Conservation (phyloP, 2,888 invertebrate genomes). For the Petrolisthes cinctipes region DNA sequence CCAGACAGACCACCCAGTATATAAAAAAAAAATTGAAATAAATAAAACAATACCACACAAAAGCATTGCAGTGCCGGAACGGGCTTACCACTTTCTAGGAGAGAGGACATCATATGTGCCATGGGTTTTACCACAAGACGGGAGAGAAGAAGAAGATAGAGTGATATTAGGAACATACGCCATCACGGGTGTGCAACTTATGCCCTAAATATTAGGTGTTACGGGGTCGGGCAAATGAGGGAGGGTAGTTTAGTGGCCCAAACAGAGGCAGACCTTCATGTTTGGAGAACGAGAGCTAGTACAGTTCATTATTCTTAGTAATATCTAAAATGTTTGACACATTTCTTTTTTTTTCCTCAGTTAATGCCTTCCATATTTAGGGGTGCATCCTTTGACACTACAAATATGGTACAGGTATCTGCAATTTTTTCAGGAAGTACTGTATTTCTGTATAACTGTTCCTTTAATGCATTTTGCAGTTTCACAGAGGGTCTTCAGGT, state of each 20-base stretch:
- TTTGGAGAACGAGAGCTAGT: background rate
- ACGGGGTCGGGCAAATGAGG: conserved; percentile 42
- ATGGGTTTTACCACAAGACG: conserved; percentile 62
- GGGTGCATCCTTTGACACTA: no score
- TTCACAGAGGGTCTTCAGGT: no score
- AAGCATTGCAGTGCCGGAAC: conserved; percentile 65
- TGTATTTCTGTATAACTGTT: no score
- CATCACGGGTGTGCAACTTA: conserved; percentile 58
- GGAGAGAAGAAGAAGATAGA: conserved; percentile 59
- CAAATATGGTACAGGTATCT: no score
- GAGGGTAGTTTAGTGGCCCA: conserved; percentile 39
- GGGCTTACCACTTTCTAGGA: conserved; percentile 66
- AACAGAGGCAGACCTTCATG: conserved; percentile 40
- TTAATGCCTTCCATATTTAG: no score
- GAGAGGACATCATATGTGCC: conserved; percentile 63
- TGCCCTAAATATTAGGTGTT: conserved; percentile 54
- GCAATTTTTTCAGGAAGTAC: no score
- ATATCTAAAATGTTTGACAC: no score
- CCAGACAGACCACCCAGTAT: conserved; percentile 34
- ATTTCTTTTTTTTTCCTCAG: no score
- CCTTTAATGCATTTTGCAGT: no score
- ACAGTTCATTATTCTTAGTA: no score
- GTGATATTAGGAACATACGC: conserved; percentile 62
- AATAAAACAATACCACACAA: conserved; percentile 67
- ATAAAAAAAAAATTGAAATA: conserved; percentile 59